These are phyloP conservation scores for Apistogramma diplotaenia DNA, from an alignment of 2,113 vertebrate genomes.

Conservation along the genomic window DNA sequence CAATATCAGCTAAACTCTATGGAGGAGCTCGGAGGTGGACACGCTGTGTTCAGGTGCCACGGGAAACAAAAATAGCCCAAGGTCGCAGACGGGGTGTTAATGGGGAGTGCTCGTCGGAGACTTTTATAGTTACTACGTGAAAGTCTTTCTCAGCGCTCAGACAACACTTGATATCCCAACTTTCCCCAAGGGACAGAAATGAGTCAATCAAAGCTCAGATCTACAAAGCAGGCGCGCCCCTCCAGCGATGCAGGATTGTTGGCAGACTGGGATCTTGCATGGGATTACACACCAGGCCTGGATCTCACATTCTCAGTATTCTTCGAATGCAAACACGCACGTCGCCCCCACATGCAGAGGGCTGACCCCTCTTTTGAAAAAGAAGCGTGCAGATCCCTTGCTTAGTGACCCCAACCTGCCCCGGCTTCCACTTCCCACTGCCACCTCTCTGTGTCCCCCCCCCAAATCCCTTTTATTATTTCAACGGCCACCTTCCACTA, in stretches of 20 bases:
- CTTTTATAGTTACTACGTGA: background rate
- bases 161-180: background rate
- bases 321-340: constrained; percentile 66
- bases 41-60: constrained; percentile 34
- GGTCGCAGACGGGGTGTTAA: background rate
- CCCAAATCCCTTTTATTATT: constrained; percentile 46
- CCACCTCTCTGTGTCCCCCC: constrained; percentile 38
- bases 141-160: background rate
- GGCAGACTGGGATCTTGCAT: constrained; percentile 49
- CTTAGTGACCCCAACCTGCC: constrained; percentile 70
- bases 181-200: constrained; percentile 7
- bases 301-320: constrained; percentile 69
- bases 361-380: constrained; percentile 71
- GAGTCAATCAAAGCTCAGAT: constrained; percentile 52
- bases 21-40: constrained; percentile 45
- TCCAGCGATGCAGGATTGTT: constrained; percentile 44
- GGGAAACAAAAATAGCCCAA: constrained; percentile 26
- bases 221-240: constrained; percentile 23
- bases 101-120: background rate
- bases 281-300: constrained; percentile 65
- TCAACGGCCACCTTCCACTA: constrained; percentile 46
- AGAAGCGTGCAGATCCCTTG: constrained; percentile 73
- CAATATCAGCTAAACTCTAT: constrained; percentile 37
- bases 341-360: constrained; percentile 56
- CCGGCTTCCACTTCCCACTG: constrained; percentile 68